Conservation (phyloP, 2,113 vertebrate genomes). For the Alexandromys fortis region DNA sequence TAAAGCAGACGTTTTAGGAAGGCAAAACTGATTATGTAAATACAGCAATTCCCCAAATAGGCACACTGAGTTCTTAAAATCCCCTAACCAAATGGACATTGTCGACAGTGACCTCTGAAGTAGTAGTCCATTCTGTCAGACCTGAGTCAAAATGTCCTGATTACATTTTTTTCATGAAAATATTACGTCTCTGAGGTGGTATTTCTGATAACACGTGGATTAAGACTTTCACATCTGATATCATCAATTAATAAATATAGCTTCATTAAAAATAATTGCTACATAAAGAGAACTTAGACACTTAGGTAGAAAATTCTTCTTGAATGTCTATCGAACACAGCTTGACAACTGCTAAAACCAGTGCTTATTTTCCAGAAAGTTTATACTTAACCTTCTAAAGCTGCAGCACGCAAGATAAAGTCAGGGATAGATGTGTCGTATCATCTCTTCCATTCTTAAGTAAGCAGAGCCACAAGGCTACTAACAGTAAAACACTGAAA, state of each 20-base stretch:
- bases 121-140: neutral
- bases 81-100: neutral
- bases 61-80: neutral
- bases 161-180: neutral
- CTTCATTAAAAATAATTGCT: constrained; percentile 43
- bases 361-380: constrained; percentile 74
- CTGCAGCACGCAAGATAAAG: constrained; percentile 68
- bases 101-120: neutral
- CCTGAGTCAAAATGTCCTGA: neutral
- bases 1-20: neutral
- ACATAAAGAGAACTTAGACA: neutral
- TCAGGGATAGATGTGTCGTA: constrained; percentile 42
- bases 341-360: constrained; percentile 71
- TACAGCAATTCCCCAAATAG: neutral
- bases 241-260: constrained; percentile 58
- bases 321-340: neutral
- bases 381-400: constrained; percentile 75
- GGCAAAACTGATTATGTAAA: neutral
- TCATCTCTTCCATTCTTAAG: constrained; percentile 63
- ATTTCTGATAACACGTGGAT: constrained; percentile 34
- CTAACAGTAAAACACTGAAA: constrained; percentile 30
- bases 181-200: neutral
- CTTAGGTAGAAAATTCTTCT: neutral
- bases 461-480: constrained; percentile 64
- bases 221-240: constrained; percentile 32